Conservation (phyloP, 2,888 invertebrate genomes). For the Pyrocoelia pectoralis region DNA sequence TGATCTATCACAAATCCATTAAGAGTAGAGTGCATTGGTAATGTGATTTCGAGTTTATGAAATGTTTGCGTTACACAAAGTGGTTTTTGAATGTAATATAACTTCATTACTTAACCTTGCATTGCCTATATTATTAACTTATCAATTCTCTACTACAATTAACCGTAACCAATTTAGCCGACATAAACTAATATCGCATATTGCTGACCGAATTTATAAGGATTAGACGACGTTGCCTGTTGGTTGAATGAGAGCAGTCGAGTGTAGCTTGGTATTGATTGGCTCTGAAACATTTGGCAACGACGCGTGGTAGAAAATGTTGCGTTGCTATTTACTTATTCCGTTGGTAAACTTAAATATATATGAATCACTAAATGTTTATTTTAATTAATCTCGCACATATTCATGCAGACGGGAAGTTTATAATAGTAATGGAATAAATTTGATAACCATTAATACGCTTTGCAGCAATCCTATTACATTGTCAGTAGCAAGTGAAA, state of each 20-base stretch:
- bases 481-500: background rate
- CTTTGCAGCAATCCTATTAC: background rate
- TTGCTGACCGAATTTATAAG: slow-evolving; percentile 33
- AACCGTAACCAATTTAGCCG: background rate
- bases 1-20: too few relatives aligned
- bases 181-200: slow-evolving; percentile 28
- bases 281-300: slow-evolving; percentile 52
- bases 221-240: slow-evolving; percentile 47
- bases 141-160: background rate
- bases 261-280: slow-evolving; percentile 58
- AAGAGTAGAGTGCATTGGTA: too few relatives aligned
- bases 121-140: background rate
- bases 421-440: background rate
- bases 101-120: background rate
- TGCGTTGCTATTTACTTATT: slow-evolving; percentile 50
- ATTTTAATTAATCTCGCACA: too few relatives aligned
- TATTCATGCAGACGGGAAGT: too few relatives aligned
- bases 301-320: slow-evolving; percentile 56
- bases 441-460: background rate
- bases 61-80: background rate
- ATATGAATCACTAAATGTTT: too few relatives aligned
- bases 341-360: slow-evolving; percentile 19
- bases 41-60: too few relatives aligned
- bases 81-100: background rate
- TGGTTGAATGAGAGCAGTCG: slow-evolving; percentile 28